Conservation (phyloP, 2,113 vertebrate genomes). For the Gobio gobio region DNA sequence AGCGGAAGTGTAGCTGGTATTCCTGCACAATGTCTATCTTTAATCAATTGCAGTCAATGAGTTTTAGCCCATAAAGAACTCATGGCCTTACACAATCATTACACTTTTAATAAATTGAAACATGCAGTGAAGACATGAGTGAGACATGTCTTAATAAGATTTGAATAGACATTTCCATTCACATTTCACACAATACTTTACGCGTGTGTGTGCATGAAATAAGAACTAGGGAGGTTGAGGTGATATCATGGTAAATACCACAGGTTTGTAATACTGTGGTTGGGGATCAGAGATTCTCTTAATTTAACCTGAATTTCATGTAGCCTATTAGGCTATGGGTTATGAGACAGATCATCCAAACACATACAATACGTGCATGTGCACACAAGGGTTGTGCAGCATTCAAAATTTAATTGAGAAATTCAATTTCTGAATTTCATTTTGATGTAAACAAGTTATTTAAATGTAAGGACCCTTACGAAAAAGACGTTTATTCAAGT, state of each 20-base stretch:
- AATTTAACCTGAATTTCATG: conserved; percentile 25
- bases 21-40: conserved; percentile 11
- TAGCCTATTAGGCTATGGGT: conserved; percentile 2
- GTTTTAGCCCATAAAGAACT: not conserved
- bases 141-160: not conserved
- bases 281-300: not conserved
- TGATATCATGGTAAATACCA: not conserved
- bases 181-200: not conserved
- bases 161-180: not conserved
- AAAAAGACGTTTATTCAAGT: no score
- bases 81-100: not conserved
- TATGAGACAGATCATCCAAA: conserved; percentile 43
- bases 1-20: not conserved
- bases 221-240: not conserved
- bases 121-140: not conserved
- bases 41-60: conserved; percentile 13
- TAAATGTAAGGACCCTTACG: not conserved
- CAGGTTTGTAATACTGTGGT: not conserved
- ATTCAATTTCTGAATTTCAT: no score
- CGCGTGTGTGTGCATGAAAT: no score
- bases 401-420: not conserved
- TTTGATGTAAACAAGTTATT: no score
- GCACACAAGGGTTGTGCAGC: not conserved
- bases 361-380: not conserved
- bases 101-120: not conserved